Evolutionary conservation across 2,888 invertebrate species (phyloP).

Genomic region (Cryptocephalus primarius): DNA sequence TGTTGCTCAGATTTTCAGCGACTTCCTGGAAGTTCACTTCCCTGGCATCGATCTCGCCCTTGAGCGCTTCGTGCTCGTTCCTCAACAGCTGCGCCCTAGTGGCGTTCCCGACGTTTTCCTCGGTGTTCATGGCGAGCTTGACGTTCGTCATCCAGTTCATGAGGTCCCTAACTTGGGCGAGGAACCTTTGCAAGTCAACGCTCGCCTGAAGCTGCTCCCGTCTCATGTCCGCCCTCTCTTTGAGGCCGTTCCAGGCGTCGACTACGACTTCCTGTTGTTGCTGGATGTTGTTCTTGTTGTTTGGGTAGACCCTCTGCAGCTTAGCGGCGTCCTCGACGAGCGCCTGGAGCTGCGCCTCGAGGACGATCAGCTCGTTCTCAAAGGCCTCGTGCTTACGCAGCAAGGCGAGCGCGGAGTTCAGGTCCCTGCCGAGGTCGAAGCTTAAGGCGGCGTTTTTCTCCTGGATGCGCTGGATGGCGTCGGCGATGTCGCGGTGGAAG

Average conservation of each 20-base stretch:
- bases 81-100: slow-evolving; percentile 70
- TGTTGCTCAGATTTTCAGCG: slow-evolving; percentile 64
- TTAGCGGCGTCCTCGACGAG: slow-evolving; percentile 87
- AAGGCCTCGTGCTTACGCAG: slow-evolving; percentile 83
- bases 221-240: slow-evolving; percentile 70
- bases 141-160: slow-evolving; percentile 79
- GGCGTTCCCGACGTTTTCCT: slow-evolving; percentile 73
- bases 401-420: slow-evolving; percentile 74
- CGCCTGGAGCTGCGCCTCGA: slow-evolving; percentile 84
- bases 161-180: slow-evolving; percentile 74
- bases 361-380: slow-evolving; percentile 84
- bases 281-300: slow-evolving; percentile 81
- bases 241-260: slow-evolving; percentile 77
- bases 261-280: slow-evolving; percentile 78
- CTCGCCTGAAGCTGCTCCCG: slow-evolving; percentile 76
- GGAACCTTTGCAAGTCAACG: slow-evolving; percentile 79
- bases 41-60: slow-evolving; percentile 79
- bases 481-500: slow-evolving; percentile 92
- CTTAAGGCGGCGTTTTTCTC: slow-evolving; percentile 82
- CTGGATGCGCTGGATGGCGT: slow-evolving; percentile 78
- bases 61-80: slow-evolving; percentile 72
- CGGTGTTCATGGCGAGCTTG: slow-evolving; percentile 64
- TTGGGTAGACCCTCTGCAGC: slow-evolving; percentile 79
- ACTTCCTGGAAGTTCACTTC: slow-evolving; percentile 69
- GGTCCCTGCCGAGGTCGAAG: slow-evolving; percentile 66